A percentile compares a stretch with the other conserved stretches of the same genome.
Evolutionary conservation across 2,113 vertebrate species (phyloP).

Genomic region (Elachura formosa): DNA sequence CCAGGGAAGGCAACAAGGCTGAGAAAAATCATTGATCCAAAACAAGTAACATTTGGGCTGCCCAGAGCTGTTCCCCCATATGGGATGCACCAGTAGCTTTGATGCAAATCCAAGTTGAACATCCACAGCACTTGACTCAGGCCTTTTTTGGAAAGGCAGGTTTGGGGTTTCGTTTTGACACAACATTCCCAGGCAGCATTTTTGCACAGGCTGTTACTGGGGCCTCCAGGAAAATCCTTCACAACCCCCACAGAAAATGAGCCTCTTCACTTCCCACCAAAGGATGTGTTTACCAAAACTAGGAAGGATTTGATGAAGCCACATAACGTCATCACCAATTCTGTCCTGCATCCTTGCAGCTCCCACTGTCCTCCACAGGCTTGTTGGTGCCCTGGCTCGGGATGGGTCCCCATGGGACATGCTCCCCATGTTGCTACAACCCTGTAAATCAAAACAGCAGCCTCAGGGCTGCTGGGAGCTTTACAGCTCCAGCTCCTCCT

Average conservation of each 20-base stretch:
- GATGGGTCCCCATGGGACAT: rapidly evolving
- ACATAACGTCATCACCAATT: background rate
- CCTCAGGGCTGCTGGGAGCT: background rate
- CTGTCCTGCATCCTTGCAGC: background rate
- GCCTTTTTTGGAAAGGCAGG: background rate
- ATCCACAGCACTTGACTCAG: background rate
- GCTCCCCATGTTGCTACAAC: rapidly evolving
- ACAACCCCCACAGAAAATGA: background rate
- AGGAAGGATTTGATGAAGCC: background rate
- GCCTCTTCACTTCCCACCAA: background rate
- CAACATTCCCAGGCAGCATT: background rate
- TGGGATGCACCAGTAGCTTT: background rate
- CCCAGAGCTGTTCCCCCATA: background rate
- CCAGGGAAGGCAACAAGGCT: background rate
- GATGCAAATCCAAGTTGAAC: background rate
- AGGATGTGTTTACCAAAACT: background rate
- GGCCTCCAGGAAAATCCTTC: background rate
- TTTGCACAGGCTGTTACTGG: background rate
- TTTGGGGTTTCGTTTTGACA: background rate
- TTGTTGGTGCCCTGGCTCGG: rapidly evolving
- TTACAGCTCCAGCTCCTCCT: background rate
- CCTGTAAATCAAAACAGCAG: background rate
- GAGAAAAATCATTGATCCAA: background rate
- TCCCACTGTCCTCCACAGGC: rapidly evolving
- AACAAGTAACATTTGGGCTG: rapidly evolving